Percentiles rank a stretch among this genome's conserved stretches.
Conservation (phyloP, 2,888 invertebrate genomes). For the Melinaea marsaeus region DNA sequence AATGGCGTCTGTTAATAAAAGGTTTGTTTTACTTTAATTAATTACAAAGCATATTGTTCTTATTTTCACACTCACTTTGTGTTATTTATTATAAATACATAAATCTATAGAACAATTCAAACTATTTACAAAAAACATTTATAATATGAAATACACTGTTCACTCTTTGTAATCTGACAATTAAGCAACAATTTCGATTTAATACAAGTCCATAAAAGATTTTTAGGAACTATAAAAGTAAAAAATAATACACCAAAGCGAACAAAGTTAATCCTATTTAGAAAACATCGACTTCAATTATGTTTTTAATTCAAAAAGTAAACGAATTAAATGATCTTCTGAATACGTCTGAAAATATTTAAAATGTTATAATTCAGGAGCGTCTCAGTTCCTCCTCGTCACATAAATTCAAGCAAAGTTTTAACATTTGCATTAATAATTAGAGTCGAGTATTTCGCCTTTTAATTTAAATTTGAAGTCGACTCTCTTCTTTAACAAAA, state of each 20-base stretch:
- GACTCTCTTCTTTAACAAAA: slow-evolving; percentile 9
- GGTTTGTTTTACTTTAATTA: too few relatives aligned
- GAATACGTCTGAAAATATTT: neutral
- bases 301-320: neutral
- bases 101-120: too few relatives aligned
- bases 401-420: slow-evolving; percentile 24
- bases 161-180: too few relatives aligned
- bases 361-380: slow-evolving; percentile 9
- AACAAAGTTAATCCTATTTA: too few relatives aligned
- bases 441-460: slow-evolving; percentile 25
- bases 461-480: slow-evolving; percentile 26
- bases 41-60: too few relatives aligned
- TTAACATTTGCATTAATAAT: slow-evolving; percentile 30
- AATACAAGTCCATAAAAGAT: neutral
- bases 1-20: too few relatives aligned
- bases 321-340: neutral
- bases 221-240: too few relatives aligned
- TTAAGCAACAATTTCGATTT: neutral
- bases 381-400: slow-evolving; percentile 24
- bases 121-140: too few relatives aligned
- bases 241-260: too few relatives aligned
- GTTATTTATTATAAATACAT: too few relatives aligned
- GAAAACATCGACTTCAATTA: neutral
- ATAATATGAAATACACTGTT: too few relatives aligned
- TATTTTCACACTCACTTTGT: too few relatives aligned